Percentiles rank a stretch among this genome's conserved stretches.
Evolutionary conservation across 2,797 vertebrate genomes (phyloP).

Genomic region (Coregonus ussuriensis): DNA sequence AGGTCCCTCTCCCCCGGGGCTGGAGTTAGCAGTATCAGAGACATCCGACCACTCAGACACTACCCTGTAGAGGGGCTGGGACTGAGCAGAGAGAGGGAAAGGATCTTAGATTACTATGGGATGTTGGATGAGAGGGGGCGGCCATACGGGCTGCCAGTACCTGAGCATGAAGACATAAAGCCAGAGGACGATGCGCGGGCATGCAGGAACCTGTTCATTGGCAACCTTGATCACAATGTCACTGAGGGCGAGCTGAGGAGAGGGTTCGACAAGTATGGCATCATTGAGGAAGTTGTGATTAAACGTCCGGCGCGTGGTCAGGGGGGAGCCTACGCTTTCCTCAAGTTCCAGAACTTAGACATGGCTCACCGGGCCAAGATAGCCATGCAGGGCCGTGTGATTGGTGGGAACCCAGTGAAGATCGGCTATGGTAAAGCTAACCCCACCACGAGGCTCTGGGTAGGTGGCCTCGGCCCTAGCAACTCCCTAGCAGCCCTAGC

Average conservation of each 20-base stretch:
- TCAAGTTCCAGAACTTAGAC: conserved; percentile 98
- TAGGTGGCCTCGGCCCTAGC: conserved; percentile 89
- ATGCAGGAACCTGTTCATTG: conserved; percentile 94
- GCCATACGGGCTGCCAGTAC: conserved; percentile 79
- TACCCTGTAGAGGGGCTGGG: conserved; percentile 85
- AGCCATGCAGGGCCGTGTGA: conserved; percentile 92
- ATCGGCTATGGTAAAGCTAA: conserved; percentile 97
- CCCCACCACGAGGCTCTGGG: conserved; percentile 95
- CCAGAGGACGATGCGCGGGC: conserved; percentile 96
- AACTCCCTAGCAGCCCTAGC: conserved; percentile 91
- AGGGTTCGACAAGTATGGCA: conserved; percentile 93
- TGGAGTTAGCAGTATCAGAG: conserved; percentile 78
- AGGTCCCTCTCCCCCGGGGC: conserved; percentile 89
- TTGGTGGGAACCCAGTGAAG: conserved; percentile 93
- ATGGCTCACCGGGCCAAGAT: conserved; percentile 97
- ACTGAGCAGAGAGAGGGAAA: conserved; percentile 84
- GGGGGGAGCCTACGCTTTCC: conserved; percentile 92
- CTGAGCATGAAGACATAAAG: conserved; percentile 90
- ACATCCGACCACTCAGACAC: conserved; percentile 83
- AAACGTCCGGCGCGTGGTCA: conserved; percentile 90
- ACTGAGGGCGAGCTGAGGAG: conserved; percentile 88
- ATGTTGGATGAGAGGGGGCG: conserved; percentile 90
- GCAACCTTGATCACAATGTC: conserved; percentile 92
- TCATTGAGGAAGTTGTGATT: conserved; percentile 96
- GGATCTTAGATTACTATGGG: conserved; percentile 90